Base-by-base conservation (phyloP, 1,140 invertebrate species). In the Batillaria attramentaria region DNA sequence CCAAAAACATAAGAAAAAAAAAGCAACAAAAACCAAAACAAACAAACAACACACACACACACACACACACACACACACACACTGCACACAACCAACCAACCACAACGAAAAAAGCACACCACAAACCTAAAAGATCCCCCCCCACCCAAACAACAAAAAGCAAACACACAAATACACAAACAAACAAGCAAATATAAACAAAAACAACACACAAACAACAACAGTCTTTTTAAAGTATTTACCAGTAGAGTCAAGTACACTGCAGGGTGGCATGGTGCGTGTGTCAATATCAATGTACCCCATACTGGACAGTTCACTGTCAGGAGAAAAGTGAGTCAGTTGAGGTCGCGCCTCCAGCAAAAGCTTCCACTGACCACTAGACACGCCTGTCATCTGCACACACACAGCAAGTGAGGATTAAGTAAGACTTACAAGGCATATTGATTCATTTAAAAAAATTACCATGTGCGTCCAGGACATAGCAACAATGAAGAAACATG, bases 211-310 rank as follows among this genome's bases (percentile, higher is more conserved):
- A 66, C 50, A 33, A 28, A 39, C 57, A 74, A 39, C 41, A 41
- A 62, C 37, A n/a, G n/a, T n/a, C n/a, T n/a, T n/a, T n/a, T n/a
- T n/a, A 28, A 72, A 66, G 6, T 78, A 83, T 62, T 78, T 82
- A 88, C 92, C 92, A 79, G 92, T 92, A 85, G 94, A 93, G 13
- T 92, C 92, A n/a, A 95, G 86, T 57, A 94, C 93, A 75, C 78
- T 88, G 60, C 76, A 70, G 78, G 81, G 81, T 65, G 85, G 88
- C 18, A 87, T 66, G 46, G 77, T 80, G 13, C 77, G 50, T 13
- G 81, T 80, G 81, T 85, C 87, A 72, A 88, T 83, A 16, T 79
- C 73, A 41, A 85, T 84, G 82, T 82, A 86, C 42, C 83, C 85
- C 68, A 87, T 46, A 1, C 84, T 82, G 35, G 28, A 60, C 18